Percentiles rank a stretch among this genome's conserved stretches.
phyloP scores from a whole-genome alignment of 2,888 invertebrate genomes.

The Zygaena filipendulae region DNA sequence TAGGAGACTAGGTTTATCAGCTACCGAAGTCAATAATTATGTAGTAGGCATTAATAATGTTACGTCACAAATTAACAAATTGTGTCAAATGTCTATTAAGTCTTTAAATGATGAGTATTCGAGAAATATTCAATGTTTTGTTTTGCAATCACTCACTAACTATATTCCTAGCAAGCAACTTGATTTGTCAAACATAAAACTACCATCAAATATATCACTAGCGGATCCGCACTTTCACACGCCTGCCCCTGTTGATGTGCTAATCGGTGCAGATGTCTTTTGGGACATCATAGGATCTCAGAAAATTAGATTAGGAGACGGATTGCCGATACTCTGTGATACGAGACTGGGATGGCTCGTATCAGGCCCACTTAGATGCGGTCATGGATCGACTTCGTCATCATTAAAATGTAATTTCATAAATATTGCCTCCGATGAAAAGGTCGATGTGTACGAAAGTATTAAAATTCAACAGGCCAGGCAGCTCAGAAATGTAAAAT shows the following conservation, averaged over 20 bases:
- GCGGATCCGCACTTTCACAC: slow-evolving; percentile 15
- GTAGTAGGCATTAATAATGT: background rate
- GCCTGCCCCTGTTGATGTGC: slow-evolving; percentile 15
- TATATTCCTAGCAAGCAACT: slow-evolving; percentile 9
- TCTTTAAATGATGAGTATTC: background rate
- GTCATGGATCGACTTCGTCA: too few relatives aligned
- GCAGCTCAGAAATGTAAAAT: too few relatives aligned
- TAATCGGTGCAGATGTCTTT: slow-evolving; percentile 19
- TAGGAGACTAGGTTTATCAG: background rate
- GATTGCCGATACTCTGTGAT: slow-evolving; percentile 13
- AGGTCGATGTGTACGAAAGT: too few relatives aligned
- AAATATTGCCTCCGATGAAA: too few relatives aligned
- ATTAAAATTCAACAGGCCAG: too few relatives aligned
- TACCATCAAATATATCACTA: slow-evolving; percentile 10
- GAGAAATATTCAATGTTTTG: background rate
- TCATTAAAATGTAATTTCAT: too few relatives aligned
- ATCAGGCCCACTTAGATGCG: slow-evolving; percentile 12
- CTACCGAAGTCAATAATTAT: background rate
- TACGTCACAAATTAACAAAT: background rate
- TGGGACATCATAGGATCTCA: slow-evolving; percentile 16
- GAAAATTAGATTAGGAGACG: slow-evolving; percentile 11
- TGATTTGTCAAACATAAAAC: slow-evolving; percentile 5
- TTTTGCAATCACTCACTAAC: background rate
- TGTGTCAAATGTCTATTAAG: background rate
- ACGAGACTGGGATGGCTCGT: slow-evolving; percentile 17